Base-by-base conservation (phyloP, 2,797 vertebrate genomes). In the Acrocephalus scirpaceus region DNA sequence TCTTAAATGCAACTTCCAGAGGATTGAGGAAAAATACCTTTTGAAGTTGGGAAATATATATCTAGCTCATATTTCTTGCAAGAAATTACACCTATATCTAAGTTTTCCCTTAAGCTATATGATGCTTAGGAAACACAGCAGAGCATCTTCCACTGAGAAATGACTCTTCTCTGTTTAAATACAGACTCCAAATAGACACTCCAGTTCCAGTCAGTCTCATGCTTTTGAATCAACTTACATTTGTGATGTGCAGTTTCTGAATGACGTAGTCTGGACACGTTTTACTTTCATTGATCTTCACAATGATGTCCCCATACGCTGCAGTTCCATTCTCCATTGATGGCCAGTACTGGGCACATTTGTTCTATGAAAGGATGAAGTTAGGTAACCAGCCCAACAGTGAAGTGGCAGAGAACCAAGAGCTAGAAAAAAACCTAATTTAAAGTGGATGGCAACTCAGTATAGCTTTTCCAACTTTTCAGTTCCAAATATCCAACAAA, bases 341-440 rank as follows among this genome's bases (percentile, higher is more conserved):
- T 0, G 99, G 99, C 99, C 99, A 99, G 96, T 99, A 99, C 95
- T 99, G 98, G 10, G 98, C 99, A 97, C 99, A 99, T 89, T 99
- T 99, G 66, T 97, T 97, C 99, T 99, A 23, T 6, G 88, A 96
- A 71, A 75, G 32, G 66, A 34, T 5, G 86, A 57, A 83, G 22
- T 17, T 48, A 71, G 27, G 47, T 64, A 53, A 92, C 53, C 36
- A 85, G 71, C 27, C 66, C 1, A 7, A 85, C 14, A 82, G 42
- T 10, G 19, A 66, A 87, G 20, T 22, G 10, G n/a, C 13, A 90
- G 66, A 83, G 21, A 88, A 29, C 15, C 36, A 29, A 82, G 42
- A 78, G 71, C 53, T 70, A 61, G 40, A 54, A 73, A 72, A 78
- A 91, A 54, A 15, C 29, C 42, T 87, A 8, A 74, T 76, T 86